phyloP scores from a whole-genome alignment of 2,797 vertebrate species.

The Cetoscarus ocellatus region DNA sequence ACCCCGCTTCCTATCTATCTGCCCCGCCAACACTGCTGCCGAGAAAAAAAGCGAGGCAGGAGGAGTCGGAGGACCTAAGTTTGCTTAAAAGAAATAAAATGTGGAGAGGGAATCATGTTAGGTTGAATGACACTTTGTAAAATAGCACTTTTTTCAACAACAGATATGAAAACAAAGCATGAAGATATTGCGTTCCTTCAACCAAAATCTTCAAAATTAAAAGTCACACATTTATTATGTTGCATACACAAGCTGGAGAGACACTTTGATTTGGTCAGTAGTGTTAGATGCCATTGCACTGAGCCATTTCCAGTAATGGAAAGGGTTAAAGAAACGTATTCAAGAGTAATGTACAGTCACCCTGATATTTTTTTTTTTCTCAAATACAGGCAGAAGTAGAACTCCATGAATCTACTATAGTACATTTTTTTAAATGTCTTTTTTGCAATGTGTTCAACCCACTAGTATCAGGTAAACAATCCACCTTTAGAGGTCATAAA shows the following conservation, averaged over 20 bases:
- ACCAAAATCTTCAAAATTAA: background rate
- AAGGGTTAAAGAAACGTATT: no score
- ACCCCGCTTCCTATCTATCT: no score
- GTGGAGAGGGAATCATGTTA: conserved; percentile 1
- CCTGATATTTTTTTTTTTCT: no score
- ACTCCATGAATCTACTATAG: no score
- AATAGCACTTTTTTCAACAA: background rate
- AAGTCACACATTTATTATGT: background rate
- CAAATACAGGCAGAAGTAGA: no score
- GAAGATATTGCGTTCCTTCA: background rate
- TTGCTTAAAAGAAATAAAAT: conserved; percentile 42
- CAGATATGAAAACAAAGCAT: background rate
- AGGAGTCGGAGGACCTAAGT: conserved; percentile 37
- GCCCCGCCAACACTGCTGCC: conserved; percentile 49
- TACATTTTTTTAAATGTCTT: no score
- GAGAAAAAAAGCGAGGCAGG: conserved; percentile 47
- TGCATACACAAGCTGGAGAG: background rate
- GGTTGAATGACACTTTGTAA: conserved; percentile 7
- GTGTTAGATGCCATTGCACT: conserved; percentile 1
- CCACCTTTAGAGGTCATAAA: no score
- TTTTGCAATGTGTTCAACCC: no score
- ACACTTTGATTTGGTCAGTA: background rate
- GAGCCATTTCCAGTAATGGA: conserved; percentile 17
- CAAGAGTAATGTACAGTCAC: no score
- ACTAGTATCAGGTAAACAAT: no score